A percentile compares a stretch with the other conserved stretches of the same genome.
Evolutionary conservation across 2,113 vertebrate species (phyloP).

Genomic region (Syngnathoides biaculeatus): DNA sequence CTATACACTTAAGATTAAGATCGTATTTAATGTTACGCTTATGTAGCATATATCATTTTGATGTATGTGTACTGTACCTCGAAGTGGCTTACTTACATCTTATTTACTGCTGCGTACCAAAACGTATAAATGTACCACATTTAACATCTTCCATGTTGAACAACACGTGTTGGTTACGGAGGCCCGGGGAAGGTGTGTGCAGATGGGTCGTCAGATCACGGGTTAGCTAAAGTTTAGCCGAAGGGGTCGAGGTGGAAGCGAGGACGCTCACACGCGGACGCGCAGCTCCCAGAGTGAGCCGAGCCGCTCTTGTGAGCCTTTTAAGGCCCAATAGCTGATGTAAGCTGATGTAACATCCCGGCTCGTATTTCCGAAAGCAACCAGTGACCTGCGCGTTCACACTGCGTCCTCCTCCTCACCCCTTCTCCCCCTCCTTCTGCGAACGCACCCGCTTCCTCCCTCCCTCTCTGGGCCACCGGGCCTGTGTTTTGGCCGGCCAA

Average conservation of each 20-base stretch:
- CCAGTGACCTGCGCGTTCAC: constrained; percentile 52
- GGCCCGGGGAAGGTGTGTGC: neutral
- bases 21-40: too few relatives aligned
- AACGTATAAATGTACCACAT: too few relatives aligned
- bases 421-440: constrained; percentile 3
- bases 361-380: constrained; percentile 54
- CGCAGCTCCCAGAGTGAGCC: neutral
- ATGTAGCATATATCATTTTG: too few relatives aligned
- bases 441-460: neutral
- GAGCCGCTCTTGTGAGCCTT: constrained; percentile 9
- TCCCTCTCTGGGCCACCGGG: constrained; percentile 39
- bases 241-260: neutral
- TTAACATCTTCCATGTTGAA: neutral
- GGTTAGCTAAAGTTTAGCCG: constrained; percentile 4
- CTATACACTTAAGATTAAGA: too few relatives aligned
- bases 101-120: too few relatives aligned
- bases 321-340: constrained; percentile 37
- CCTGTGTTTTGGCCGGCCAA: constrained; percentile 61
- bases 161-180: neutral
- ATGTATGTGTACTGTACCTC: too few relatives aligned
- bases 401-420: constrained; percentile 24
- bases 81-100: too few relatives aligned
- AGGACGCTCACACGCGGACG: neutral
- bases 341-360: constrained; percentile 54
- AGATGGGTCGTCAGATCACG: constrained; percentile 4